Conservation (phyloP, 2,888 invertebrate species). For the Druceiella hillmani region DNA sequence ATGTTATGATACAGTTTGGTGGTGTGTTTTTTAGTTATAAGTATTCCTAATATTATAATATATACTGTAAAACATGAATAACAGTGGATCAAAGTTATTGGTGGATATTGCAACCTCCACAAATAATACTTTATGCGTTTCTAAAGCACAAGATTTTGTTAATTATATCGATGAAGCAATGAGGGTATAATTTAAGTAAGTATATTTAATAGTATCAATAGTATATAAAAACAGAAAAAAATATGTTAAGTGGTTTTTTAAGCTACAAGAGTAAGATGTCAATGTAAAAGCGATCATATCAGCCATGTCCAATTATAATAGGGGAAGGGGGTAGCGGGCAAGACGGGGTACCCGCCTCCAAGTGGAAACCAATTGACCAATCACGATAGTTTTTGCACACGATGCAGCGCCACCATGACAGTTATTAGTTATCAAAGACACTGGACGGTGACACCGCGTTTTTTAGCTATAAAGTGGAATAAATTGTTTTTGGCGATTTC, state of each 20-base stretch:
- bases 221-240: not conserved
- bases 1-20: slow-evolving; percentile 8
- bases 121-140: slow-evolving; percentile 13
- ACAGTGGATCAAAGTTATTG: slow-evolving; percentile 17
- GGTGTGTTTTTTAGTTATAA: slow-evolving; percentile 8
- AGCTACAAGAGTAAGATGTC: slow-evolving; percentile 1
- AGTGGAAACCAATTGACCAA: no score
- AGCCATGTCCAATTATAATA: slow-evolving; percentile 1
- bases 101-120: slow-evolving; percentile 16
- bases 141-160: slow-evolving; percentile 17
- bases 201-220: slow-evolving; percentile 2
- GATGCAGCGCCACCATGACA: no score
- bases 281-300: slow-evolving; percentile 2
- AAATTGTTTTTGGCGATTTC: no score
- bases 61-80: slow-evolving; percentile 13
- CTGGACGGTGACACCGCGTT: no score
- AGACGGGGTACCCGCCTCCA: no score
- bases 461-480: no score
- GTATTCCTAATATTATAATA: slow-evolving; percentile 7
- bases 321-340: no score
- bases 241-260: slow-evolving; percentile 1
- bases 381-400: no score
- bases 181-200: slow-evolving; percentile 10
- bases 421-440: no score
- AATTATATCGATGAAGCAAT: slow-evolving; percentile 15